Evolutionary conservation across 1,140 invertebrate species (phyloP).

Genomic region (honey bee (Apis mellifera)): Amel_HAv3.1 CM009935.2:10130501-10131000

Average conservation of each 20-base stretch:
- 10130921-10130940: not conserved
- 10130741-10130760: not conserved
- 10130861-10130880: not conserved
- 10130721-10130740: not conserved
- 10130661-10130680: not conserved
- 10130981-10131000: not conserved
- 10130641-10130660: constrained; percentile 42
- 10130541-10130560: no score
- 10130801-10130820: constrained; percentile 8
- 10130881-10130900: not conserved
- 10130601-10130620: not conserved
- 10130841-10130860: not conserved
- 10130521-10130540: not conserved
- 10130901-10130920: constrained; percentile 3
- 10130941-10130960: no score
- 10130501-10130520: not conserved
- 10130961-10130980: not conserved
- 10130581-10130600: not conserved
- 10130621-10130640: constrained; percentile 22
- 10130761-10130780: no score
- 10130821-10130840: not conserved
- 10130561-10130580: not conserved
- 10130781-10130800: not conserved
- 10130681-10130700: not conserved
- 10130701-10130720: not conserved